Base-by-base conservation (phyloP, 1,140 invertebrate genomes). In the Drosophila pandora region DNA sequence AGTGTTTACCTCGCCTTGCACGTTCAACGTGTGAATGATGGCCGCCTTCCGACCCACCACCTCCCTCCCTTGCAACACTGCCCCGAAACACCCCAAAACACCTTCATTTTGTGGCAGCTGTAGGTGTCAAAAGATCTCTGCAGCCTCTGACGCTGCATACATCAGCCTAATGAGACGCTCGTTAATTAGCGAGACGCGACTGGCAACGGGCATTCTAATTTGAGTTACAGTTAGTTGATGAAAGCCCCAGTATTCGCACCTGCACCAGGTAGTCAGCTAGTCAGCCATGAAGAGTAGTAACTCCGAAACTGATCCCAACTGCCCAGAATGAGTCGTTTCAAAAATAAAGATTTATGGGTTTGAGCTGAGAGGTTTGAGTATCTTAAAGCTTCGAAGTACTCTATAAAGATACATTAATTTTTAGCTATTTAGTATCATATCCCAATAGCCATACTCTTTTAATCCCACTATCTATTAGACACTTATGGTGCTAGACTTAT, bases 111-210 rank as follows among this genome's bases (percentile, higher is more conserved):
- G 43, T 10, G 41, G 41, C 41, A 41, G 48, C 21, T 62, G 30
- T 52, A 81, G 79, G 79, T 82, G 79, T 75, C 64, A 82, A 75
- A 48, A 70, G 74, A 78, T 78, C 60, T 61, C 60, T 61, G 75
- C 55, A 61, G 71, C 30, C 58, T 30, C 60, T 65, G 63, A 70
- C 55, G 64, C 49, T 79, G 75, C 75, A 79, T 57, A 56, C 75
- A 76, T 83, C 79, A 79, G 68, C 22, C 65, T 83, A 83, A 75
- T 82, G 75, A 75, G 73, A 48, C 47, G 62, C 78, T 81, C 64
- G 59, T 78, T 82, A 70, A 82, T 82, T 82, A 82, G 74, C 63
- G 62, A 56, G 34, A 45, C 55, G 59, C 57, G 62, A 23, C 68
- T 39, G 34, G 48, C 43, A 32, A 34, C 25, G 54, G 17, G 13